A percentile compares a stretch with the other conserved stretches of the same genome.
Conservation (phyloP, 2,888 invertebrate species). For the Morpho deidamia region DNA sequence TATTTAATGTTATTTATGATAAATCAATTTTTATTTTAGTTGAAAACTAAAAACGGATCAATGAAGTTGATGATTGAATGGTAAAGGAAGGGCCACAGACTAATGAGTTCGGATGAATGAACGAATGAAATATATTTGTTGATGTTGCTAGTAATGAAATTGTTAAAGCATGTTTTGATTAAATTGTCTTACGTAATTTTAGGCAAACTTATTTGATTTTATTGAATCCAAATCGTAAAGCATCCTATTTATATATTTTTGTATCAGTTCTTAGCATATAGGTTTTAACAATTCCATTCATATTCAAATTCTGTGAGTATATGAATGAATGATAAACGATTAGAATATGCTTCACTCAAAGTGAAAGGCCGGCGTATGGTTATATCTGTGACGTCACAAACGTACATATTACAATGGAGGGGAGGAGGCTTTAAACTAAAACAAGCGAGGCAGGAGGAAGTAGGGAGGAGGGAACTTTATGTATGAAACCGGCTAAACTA, state of each 20-base stretch:
- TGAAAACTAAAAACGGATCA: conserved; percentile 49
- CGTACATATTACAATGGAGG: conserved; percentile 24
- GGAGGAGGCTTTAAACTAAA: conserved; percentile 55
- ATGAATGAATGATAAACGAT: not conserved
- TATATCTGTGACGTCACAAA: conserved; percentile 9
- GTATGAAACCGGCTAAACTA: conserved; percentile 69
- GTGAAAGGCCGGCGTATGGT: conserved; percentile 31
- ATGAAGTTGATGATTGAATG: conserved; percentile 47
- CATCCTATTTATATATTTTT: no score
- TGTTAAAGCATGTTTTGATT: not conserved
- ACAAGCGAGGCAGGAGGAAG: conserved; percentile 39
- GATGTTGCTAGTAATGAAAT: conserved; percentile 14
- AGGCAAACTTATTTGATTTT: no score
- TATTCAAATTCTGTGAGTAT: no score
- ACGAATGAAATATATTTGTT: conserved; percentile 24
- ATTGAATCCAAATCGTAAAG: no score
- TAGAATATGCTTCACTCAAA: conserved; percentile 1
- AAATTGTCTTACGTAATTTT: no score
- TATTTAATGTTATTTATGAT: conserved; percentile 39
- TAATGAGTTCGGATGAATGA: conserved; percentile 13
- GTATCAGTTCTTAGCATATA: no score
- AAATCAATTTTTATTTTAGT: conserved; percentile 45
- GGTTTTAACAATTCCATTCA: no score
- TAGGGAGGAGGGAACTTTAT: conserved; percentile 47
- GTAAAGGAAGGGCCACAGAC: conserved; percentile 26